Conservation (phyloP, 2,888 invertebrate genomes). For the Drosophila pseudotalamancana region DNA sequence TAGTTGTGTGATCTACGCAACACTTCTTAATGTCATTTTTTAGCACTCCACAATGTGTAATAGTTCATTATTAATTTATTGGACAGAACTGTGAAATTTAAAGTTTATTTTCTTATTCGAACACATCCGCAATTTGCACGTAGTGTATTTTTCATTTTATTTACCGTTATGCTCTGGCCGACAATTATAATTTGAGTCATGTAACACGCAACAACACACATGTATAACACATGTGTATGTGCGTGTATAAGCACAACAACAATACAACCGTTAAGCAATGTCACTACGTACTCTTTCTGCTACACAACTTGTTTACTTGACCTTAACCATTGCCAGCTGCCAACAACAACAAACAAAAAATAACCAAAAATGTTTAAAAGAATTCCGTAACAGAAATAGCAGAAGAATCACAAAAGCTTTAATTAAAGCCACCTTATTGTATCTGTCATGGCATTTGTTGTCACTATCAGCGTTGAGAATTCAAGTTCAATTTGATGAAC, state of each 20-base stretch:
- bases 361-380: not conserved
- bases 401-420: conserved; percentile 5
- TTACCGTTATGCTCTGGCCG: conserved; percentile 24
- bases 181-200: conserved; percentile 42
- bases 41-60: not conserved
- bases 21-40: not conserved
- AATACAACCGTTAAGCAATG: not conserved
- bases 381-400: conserved; percentile 11
- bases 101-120: too few relatives aligned
- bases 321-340: conserved; percentile 52
- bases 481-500: not conserved
- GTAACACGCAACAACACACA: conserved; percentile 37
- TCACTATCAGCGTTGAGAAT: not conserved
- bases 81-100: too few relatives aligned
- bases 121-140: too few relatives aligned
- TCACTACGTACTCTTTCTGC: not conserved
- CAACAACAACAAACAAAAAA: conserved; percentile 19
- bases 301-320: conserved; percentile 55
- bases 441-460: conserved; percentile 1
- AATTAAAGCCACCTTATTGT: not conserved
- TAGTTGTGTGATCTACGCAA: not conserved
- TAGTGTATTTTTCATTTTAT: conserved; percentile 24
- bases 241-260: not conserved
- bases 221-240: not conserved
- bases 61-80: too few relatives aligned